These are phyloP conservation scores for Lepidurus apus DNA, from an alignment of 1,140 invertebrate species.

Conservation along the genomic window DNA sequence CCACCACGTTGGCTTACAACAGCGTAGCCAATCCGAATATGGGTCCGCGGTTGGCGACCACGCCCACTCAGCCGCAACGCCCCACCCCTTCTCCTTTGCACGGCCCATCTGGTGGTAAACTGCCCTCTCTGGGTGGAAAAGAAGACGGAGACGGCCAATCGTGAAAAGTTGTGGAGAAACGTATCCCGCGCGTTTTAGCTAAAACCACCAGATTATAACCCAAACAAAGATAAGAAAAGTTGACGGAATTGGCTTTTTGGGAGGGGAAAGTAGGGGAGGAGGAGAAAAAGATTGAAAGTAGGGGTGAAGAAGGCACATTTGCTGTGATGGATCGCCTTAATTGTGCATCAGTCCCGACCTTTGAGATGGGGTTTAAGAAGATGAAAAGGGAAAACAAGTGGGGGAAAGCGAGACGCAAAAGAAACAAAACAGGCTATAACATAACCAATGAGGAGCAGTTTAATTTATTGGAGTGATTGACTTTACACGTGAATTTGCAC, in stretches of 20 bases:
- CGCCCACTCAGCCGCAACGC: neutral
- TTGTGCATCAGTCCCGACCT: slow-evolving; percentile 4
- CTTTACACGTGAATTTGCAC: neutral
- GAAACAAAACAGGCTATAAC: neutral
- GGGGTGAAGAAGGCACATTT: neutral
- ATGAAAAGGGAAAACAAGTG: neutral
- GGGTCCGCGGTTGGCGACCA: neutral
- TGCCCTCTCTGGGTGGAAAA: neutral
- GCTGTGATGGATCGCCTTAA: slow-evolving; percentile 21
- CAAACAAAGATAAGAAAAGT: neutral
- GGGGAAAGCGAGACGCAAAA: neutral
- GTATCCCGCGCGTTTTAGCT: neutral
- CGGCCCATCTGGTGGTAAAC: neutral
- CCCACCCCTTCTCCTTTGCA: neutral
- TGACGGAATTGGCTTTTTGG: neutral
- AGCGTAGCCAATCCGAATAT: neutral
- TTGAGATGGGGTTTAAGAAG: neutral
- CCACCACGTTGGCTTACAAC: neutral
- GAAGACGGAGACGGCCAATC: neutral
- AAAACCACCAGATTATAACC: neutral
- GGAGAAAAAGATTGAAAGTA: neutral
- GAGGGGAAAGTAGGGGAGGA: neutral
- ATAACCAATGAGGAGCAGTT: neutral
- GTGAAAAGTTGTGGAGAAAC: neutral
- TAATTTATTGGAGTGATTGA: slow-evolving; percentile 19